Evolutionary conservation across 2,888 invertebrate species (phyloP).

Genomic region (Napeogenes sylphis): DNA sequence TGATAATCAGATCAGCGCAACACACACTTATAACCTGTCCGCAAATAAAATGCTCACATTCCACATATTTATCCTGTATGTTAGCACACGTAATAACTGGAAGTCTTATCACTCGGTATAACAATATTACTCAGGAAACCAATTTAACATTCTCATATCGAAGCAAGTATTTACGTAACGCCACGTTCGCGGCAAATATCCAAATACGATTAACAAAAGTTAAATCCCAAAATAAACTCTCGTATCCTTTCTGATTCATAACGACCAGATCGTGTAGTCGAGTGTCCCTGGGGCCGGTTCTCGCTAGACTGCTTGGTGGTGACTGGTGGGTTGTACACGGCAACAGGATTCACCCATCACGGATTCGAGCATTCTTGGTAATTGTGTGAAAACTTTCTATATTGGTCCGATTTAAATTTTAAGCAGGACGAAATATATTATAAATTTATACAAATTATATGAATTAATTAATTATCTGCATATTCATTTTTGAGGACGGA

Average conservation of each 20-base stretch:
- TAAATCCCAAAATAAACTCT: slow-evolving; percentile 59
- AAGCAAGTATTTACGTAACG: slow-evolving; percentile 52
- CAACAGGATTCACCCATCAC: not conserved
- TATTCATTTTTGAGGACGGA: too few relatives aligned
- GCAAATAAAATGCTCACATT: slow-evolving; percentile 21
- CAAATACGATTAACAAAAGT: slow-evolving; percentile 58
- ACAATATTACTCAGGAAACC: slow-evolving; percentile 15
- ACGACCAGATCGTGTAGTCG: slow-evolving; percentile 47
- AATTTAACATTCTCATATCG: slow-evolving; percentile 1
- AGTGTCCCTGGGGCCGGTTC: slow-evolving; percentile 47
- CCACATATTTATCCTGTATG: slow-evolving; percentile 11
- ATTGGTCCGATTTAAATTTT: too few relatives aligned
- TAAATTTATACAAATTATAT: too few relatives aligned
- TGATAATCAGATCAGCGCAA: slow-evolving; percentile 33
- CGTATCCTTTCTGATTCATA: slow-evolving; percentile 52
- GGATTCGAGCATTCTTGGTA: too few relatives aligned
- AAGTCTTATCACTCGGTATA: slow-evolving; percentile 13
- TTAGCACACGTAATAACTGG: slow-evolving; percentile 8
- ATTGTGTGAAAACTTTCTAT: not conserved
- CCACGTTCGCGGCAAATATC: slow-evolving; percentile 45
- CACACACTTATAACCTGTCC: slow-evolving; percentile 36
- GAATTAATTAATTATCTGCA: too few relatives aligned
- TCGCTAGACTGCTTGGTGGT: slow-evolving; percentile 48
- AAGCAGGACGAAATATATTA: too few relatives aligned
- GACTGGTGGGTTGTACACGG: not conserved